Evolutionary conservation across 2,797 vertebrate genomes (phyloP).

Genomic region (Hypotaenidia okinawae): DNA sequence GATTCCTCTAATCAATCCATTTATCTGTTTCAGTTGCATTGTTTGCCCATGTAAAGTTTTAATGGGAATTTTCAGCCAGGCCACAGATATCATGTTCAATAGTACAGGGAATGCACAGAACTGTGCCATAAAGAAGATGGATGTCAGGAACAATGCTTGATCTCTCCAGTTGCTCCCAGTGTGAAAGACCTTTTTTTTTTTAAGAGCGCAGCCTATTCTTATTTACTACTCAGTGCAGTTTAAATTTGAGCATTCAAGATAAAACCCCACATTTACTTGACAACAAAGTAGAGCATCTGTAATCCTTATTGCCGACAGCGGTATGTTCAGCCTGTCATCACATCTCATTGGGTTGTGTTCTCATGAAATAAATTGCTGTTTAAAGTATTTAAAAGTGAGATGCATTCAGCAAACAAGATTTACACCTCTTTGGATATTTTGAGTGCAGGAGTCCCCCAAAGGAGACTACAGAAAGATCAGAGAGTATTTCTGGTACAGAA

Average conservation of each 20-base stretch:
- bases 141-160: not conserved
- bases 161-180: not conserved
- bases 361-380: constrained; percentile 13
- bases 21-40: not conserved
- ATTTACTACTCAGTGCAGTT: not conserved
- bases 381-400: not conserved
- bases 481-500: not conserved
- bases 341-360: not conserved
- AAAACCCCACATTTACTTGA: not conserved
- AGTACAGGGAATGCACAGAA: not conserved
- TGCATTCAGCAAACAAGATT: not conserved
- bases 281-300: constrained; percentile 7
- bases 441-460: not conserved
- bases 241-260: not conserved
- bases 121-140: not conserved
- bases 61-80: not conserved
- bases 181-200: not conserved
- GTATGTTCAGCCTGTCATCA: not conserved
- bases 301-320: not conserved
- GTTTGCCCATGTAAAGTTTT: not conserved
- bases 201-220: not conserved
- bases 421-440: constrained; percentile 14
- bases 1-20: not conserved
- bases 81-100: not conserved
- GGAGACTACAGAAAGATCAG: constrained; percentile 7